phyloP scores from a whole-genome alignment of 2,888 invertebrate genomes.

The Watsonalla cultraria region DNA sequence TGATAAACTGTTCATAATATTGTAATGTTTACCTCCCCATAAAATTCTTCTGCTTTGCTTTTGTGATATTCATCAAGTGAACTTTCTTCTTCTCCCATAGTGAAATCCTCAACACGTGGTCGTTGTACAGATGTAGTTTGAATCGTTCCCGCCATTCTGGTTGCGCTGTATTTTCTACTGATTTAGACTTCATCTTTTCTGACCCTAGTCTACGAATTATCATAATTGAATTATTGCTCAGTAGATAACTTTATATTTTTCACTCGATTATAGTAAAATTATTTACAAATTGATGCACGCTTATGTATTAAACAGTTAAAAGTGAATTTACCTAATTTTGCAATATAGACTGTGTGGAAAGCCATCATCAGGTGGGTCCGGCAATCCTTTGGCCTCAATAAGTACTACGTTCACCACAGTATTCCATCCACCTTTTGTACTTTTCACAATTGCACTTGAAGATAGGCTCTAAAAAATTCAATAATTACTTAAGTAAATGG shows the following conservation, averaged over 20 bases:
- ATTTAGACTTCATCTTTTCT: constrained; percentile 52
- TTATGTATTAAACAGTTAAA: constrained; percentile 1
- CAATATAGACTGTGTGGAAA: constrained; percentile 47
- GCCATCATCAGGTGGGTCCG: constrained; percentile 50
- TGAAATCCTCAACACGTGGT: constrained; percentile 43
- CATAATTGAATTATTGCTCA: no score
- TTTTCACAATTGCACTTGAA: constrained; percentile 9
- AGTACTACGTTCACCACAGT: constrained; percentile 52
- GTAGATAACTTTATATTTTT: no score
- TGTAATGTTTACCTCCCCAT: constrained; percentile 61
- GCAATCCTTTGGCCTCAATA: constrained; percentile 56
- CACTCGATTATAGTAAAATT: no score
- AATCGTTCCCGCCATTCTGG: constrained; percentile 63
- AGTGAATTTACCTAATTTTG: constrained; percentile 46
- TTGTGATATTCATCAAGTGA: constrained; percentile 10
- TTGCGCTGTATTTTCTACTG: constrained; percentile 36
- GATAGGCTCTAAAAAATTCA: no score
- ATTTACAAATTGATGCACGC: no score
- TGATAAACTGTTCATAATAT: no score
- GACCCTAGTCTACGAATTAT: constrained; percentile 45
- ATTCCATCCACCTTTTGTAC: constrained; percentile 22
- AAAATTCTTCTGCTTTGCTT: constrained; percentile 59
- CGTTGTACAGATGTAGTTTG: constrained; percentile 44
- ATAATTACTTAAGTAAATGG: no score
- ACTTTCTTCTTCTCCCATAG: constrained; percentile 36